These are phyloP conservation scores for Stercorarius parasiticus DNA, from an alignment of 2,113 vertebrate genomes.

Conservation along the genomic window DNA sequence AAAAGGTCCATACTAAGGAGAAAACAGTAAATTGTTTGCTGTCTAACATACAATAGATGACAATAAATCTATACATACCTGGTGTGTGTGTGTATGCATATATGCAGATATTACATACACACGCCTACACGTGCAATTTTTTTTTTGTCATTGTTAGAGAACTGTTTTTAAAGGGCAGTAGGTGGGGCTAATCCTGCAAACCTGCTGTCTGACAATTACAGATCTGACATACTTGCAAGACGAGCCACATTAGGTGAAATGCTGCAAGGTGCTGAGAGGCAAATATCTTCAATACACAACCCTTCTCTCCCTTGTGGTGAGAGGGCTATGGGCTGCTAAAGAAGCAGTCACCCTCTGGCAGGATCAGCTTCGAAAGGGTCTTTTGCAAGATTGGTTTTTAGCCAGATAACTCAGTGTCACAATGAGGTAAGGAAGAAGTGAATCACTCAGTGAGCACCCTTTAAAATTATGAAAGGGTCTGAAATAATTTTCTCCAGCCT, in stretches of 20 bases:
- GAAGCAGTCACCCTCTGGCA: background rate
- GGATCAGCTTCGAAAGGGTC: background rate
- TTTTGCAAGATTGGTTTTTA: constrained; percentile 7
- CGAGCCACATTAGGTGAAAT: background rate
- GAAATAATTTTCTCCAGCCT: background rate
- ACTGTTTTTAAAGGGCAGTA: background rate
- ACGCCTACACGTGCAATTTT: background rate
- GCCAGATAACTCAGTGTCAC: background rate
- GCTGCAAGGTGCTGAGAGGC: background rate
- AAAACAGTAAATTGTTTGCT: background rate
- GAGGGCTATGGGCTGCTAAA: background rate
- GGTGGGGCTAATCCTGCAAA: background rate
- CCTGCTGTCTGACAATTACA: background rate
- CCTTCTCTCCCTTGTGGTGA: background rate
- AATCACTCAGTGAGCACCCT: background rate
- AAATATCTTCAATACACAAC: background rate
- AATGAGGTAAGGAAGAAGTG: background rate
- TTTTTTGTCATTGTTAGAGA: background rate
- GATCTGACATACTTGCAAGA: background rate
- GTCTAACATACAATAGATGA: background rate
- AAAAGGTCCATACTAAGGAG: background rate
- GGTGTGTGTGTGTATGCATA: too few relatives aligned
- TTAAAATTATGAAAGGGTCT: background rate
- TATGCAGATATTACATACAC: background rate
- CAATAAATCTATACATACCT: background rate